These are phyloP conservation scores for Syndactyla subalaris DNA, from an alignment of 2,797 vertebrate species.

Conservation along the genomic window DNA sequence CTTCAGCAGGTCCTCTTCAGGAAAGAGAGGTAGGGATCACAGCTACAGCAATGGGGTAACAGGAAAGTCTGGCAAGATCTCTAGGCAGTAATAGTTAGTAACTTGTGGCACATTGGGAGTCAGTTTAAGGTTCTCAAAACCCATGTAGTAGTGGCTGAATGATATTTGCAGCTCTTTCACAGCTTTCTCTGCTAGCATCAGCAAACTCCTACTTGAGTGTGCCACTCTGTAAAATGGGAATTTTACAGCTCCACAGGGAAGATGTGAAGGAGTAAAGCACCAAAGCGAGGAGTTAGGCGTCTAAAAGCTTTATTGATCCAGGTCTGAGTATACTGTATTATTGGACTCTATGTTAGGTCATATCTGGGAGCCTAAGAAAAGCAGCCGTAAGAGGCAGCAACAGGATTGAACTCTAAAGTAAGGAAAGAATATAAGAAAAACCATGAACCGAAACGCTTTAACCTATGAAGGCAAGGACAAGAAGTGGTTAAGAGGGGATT, in stretches of 20 bases:
- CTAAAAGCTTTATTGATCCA: constrained; percentile 68
- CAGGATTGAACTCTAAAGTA: constrained; percentile 45
- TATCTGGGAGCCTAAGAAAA: constrained; percentile 55
- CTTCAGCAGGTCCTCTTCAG: background rate
- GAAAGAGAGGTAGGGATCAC: background rate
- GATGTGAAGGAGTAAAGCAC: constrained; percentile 51
- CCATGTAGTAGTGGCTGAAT: background rate
- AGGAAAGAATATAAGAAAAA: constrained; percentile 43
- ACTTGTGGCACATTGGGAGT: background rate
- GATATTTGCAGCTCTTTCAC: constrained; percentile 20
- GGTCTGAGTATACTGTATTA: constrained; percentile 45
- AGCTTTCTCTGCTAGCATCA: constrained; percentile 40
- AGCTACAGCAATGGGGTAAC: background rate
- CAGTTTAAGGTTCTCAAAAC: background rate
- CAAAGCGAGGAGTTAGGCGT: constrained; percentile 40
- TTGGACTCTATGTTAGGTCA: constrained; percentile 50
- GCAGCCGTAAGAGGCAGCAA: constrained; percentile 20
- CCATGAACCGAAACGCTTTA: constrained; percentile 35
- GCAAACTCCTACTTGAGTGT: constrained; percentile 46
- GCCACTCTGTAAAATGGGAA: constrained; percentile 64
- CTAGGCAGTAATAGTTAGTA: background rate
- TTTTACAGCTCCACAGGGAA: constrained; percentile 66
- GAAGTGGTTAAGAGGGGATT: constrained; percentile 74
- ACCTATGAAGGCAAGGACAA: constrained; percentile 65
- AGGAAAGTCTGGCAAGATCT: background rate